Conservation (phyloP, 1,140 invertebrate species). For the Pseudomyrmex gracilis region DNA sequence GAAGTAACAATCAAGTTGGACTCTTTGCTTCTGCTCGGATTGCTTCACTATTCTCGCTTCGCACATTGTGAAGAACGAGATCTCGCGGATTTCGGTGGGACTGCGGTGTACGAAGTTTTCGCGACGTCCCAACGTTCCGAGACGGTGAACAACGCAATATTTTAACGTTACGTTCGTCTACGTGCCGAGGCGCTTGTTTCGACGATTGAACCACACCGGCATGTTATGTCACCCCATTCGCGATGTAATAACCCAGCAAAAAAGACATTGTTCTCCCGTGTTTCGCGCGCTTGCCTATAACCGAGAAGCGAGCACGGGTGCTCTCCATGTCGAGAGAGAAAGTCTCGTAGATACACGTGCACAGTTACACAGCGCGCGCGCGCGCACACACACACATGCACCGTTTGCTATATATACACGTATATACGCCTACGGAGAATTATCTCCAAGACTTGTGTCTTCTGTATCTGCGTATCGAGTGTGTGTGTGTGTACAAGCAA, state of each 20-base stretch:
- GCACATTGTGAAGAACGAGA: background rate
- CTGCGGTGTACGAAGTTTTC: conserved; percentile 2
- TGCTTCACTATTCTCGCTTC: background rate
- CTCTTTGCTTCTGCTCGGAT: background rate
- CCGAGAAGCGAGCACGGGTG: conserved; percentile 64
- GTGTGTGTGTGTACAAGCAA: background rate
- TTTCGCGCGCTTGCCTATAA: conserved; percentile 56
- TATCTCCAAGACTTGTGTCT: background rate
- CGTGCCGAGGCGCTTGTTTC: conserved; percentile 41
- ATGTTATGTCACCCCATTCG: conserved; percentile 41
- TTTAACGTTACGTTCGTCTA: conserved; percentile 39
- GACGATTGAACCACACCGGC: conserved; percentile 17
- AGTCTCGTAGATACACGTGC: conserved; percentile 57
- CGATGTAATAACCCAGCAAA: conserved; percentile 47
- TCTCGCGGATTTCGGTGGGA: conserved; percentile 24
- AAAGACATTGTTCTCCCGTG: conserved; percentile 67
- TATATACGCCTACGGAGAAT: conserved; percentile 21
- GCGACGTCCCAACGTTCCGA: conserved; percentile 21
- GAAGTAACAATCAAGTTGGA: conserved; percentile 24
- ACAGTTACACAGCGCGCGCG: background rate
- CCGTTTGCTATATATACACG: conserved; percentile 11
- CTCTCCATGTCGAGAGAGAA: conserved; percentile 72
- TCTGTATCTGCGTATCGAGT: conserved; percentile 8
- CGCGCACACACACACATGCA: background rate
- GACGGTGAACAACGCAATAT: conserved; percentile 32